phyloP scores from a whole-genome alignment of 2,113 vertebrate genomes.

The Osmerus eperlanus region DNA sequence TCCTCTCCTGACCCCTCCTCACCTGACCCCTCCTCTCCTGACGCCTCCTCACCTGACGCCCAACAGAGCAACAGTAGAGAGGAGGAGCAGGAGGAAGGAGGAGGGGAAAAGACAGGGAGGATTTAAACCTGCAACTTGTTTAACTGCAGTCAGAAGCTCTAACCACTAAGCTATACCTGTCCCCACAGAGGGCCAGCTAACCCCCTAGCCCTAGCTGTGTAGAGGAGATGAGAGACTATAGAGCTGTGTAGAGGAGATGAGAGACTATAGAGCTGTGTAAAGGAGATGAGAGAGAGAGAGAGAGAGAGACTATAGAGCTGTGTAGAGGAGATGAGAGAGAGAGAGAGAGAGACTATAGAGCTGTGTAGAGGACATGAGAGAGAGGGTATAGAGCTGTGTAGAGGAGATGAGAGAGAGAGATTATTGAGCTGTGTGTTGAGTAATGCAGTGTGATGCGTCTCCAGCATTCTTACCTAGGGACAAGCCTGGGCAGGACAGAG shows the following conservation, averaged over 20 bases:
- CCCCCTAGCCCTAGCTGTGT: too few relatives aligned
- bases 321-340: not conserved
- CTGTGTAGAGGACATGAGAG: too few relatives aligned
- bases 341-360: not conserved
- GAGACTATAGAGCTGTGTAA: not conserved
- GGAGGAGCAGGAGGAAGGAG: too few relatives aligned
- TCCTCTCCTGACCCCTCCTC: too few relatives aligned
- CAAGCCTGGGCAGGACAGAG: conserved; percentile 3
- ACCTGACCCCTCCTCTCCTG: too few relatives aligned
- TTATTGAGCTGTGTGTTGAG: not conserved
- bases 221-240: not conserved
- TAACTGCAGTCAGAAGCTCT: not conserved
- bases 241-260: not conserved
- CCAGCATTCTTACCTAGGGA: not conserved
- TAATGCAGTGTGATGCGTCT: not conserved
- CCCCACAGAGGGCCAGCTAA: not conserved
- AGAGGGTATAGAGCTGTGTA: too few relatives aligned
- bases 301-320: not conserved
- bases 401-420: not conserved
- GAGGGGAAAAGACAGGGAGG: too few relatives aligned
- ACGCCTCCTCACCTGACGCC: too few relatives aligned
- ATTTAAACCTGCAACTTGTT: not conserved
- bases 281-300: not conserved
- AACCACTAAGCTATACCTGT: not conserved
- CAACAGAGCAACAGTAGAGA: too few relatives aligned